Conservation (phyloP, 2,113 vertebrate species). For the Cygnus buccinator region DNA sequence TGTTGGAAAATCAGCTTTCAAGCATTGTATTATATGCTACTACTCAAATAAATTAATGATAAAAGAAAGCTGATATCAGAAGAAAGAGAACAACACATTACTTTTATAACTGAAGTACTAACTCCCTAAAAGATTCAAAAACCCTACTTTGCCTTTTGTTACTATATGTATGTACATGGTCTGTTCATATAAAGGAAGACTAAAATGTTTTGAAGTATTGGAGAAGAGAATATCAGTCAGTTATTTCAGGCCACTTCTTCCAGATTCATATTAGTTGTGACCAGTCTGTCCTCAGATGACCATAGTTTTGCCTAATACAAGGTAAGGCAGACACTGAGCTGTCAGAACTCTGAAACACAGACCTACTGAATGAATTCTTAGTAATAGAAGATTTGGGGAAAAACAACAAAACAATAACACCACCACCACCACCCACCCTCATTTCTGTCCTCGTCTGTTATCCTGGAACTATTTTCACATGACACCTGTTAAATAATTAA, state of each 20-base stretch:
- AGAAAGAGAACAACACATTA: not conserved
- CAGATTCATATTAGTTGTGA: not conserved
- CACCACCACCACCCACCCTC: not conserved
- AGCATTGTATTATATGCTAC: not conserved
- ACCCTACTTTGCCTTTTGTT: not conserved
- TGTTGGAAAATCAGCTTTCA: not conserved
- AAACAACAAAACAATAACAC: not conserved
- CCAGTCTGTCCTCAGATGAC: not conserved
- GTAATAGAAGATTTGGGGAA: not conserved
- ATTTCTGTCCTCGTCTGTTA: not conserved
- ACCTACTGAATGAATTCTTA: not conserved
- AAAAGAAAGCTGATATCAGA: not conserved
- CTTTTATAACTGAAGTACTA: not conserved
- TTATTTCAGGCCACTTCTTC: not conserved
- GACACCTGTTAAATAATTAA: not conserved
- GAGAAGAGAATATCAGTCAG: not conserved
- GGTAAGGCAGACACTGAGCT: not conserved
- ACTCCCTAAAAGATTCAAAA: not conserved
- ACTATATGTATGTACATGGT: not conserved
- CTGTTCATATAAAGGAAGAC: not conserved
- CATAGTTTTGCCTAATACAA: not conserved
- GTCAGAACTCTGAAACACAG: not conserved
- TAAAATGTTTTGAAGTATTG: not conserved
- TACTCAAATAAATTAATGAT: not conserved
- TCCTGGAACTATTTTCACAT: not conserved